Evolutionary conservation across 1,140 invertebrate species (phyloP), one percentile per base, ranked within the genome.

Genomic region (Solenopsis fugax): DNA sequence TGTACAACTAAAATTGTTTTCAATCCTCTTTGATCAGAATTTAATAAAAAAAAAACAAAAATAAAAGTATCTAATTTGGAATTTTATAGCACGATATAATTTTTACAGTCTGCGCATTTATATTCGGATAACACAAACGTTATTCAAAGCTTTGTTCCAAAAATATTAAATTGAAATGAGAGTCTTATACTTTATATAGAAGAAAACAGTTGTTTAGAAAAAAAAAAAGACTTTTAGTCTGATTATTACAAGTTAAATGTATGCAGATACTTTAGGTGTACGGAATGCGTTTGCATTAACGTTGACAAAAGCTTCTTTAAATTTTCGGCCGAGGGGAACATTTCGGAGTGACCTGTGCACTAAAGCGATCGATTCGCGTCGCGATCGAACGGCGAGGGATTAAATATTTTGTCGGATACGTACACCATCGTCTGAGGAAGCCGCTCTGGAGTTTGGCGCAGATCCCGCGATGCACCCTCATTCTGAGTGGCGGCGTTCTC

Each of bases 381-480:
- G 2, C 60, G 12, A 50, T 78, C 1, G 18, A 67, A 67, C 10
- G 3, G 13, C 29, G 2, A 29, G 29, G 29, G 2, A 52, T 34
- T 21, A 24, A 58, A 60, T 65, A 48, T n/a, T 18, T 21, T 4
- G 6, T n/a, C n/a, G 37, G 16, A 78, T 92, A 95, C 95, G 93
- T 93, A 95, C 95, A 95, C 94, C 94, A 95, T 89, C 95, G 94
- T 58, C 94, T 91, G 34, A 95, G 92, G 77, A 95, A 95, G 87
- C 95, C 94, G 45, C 94, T 93, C 85, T 95, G 95, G 12, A 95
- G 90, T 87, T 95, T 95, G 1, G 94, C 92, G 88, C 95, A 95
- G 82, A 95, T 94, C 81, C 94, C 94, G 16, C 94, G 93, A 77
- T 95, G 92, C 58, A 95, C 94, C 87, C 94, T 95, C 95, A 95